These are phyloP conservation scores for Strix aluco DNA, from an alignment of 2,113 vertebrate genomes.

Conservation along the genomic window DNA sequence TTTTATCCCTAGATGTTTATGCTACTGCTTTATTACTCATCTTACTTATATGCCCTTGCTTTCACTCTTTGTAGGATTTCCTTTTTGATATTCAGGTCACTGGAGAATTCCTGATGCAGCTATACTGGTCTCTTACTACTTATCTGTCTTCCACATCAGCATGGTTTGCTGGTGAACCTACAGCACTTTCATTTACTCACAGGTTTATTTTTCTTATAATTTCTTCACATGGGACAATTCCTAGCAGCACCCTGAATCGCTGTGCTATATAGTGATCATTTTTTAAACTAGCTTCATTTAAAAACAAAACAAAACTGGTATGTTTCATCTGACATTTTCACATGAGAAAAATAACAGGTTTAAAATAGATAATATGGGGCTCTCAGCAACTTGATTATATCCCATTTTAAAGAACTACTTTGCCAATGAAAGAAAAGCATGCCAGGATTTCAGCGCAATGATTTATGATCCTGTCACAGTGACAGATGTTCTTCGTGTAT, in stretches of 20 bases:
- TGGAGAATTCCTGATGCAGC: slow-evolving; percentile 7
- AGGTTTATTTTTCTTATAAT: neutral
- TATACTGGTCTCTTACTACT: neutral
- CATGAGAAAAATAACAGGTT: neutral
- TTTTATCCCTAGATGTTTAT: neutral
- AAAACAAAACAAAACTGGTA: neutral
- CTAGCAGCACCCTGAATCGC: neutral
- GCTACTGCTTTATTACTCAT: neutral
- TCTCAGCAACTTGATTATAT: slow-evolving; percentile 37
- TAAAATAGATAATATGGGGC: neutral
- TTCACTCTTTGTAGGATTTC: neutral
- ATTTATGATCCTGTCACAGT: slow-evolving; percentile 60
- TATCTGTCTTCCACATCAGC: neutral
- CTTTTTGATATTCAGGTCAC: slow-evolving; percentile 26
- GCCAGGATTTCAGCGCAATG: neutral
- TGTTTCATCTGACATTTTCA: neutral
- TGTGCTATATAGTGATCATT: neutral
- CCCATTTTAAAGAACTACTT: slow-evolving; percentile 12
- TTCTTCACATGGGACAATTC: neutral
- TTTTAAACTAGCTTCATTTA: neutral
- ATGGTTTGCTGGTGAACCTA: neutral
- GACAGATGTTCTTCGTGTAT: slow-evolving; percentile 51
- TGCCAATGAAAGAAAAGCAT: neutral
- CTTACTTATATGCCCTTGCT: neutral
- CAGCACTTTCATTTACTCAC: neutral